These are phyloP conservation scores for Caenorhabditis latens DNA, from an alignment of 1,140 invertebrate species.

Conservation along the genomic window DNA sequence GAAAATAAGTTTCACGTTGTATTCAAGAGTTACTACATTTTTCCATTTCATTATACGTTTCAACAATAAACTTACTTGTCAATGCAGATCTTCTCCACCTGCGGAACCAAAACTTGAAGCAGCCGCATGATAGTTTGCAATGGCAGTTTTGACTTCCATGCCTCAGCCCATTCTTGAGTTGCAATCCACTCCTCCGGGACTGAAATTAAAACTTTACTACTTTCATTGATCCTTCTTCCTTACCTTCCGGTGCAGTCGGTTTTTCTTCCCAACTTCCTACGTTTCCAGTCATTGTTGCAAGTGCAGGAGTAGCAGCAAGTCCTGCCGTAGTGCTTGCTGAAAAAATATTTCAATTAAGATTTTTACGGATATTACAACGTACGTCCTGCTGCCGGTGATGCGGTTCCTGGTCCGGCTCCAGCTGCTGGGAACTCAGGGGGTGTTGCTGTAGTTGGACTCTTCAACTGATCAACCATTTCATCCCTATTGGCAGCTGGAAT, in stretches of 20 bases:
- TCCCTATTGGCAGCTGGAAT: slow-evolving; percentile 63
- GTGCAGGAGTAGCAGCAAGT: slow-evolving; percentile 54
- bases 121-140: slow-evolving; percentile 98
- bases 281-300: slow-evolving; percentile 56
- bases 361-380: background rate
- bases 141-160: slow-evolving; percentile 96
- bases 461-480: slow-evolving; percentile 65
- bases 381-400: background rate
- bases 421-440: slow-evolving; percentile 61
- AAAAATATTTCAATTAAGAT: background rate
- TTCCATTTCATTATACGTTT: too few species aligned
- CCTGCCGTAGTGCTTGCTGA: slow-evolving; percentile 42
- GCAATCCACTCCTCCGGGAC: slow-evolving; percentile 83
- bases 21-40: too few species aligned
- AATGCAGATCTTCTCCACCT: slow-evolving; percentile 99
- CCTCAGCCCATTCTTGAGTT: slow-evolving; percentile 90
- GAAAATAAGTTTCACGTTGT: too few species aligned
- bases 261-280: slow-evolving; percentile 48
- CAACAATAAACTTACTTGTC: slow-evolving; percentile 86
- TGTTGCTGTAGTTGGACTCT: slow-evolving; percentile 58
- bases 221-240: background rate
- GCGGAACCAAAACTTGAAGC: slow-evolving; percentile 96
- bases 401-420: slow-evolving; percentile 41
- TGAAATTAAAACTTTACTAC: background rate
- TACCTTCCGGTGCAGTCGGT: slow-evolving; percentile 2